Percentiles rank a stretch among this genome's conserved stretches.
phyloP scores from a whole-genome alignment of 2,113 vertebrate species.

The Salminus brasiliensis region DNA sequence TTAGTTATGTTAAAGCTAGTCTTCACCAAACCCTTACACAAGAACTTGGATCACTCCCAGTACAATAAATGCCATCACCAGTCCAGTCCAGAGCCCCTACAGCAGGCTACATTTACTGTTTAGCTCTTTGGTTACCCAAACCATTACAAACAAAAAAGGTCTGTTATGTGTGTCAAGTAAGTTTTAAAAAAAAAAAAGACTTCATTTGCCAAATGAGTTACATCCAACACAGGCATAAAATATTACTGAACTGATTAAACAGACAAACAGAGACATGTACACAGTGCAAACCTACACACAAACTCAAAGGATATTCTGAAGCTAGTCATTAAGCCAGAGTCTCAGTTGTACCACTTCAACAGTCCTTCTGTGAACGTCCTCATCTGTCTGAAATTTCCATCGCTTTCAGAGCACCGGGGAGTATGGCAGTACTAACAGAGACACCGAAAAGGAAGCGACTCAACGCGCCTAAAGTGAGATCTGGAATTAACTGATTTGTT shows the following conservation, averaged over 20 bases:
- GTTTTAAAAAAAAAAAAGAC: conserved; percentile 18
- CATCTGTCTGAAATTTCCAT: background rate
- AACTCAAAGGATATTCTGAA: conserved; percentile 14
- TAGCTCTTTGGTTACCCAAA: conserved; percentile 76
- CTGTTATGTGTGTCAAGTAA: conserved; percentile 41
- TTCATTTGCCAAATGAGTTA: conserved; percentile 19
- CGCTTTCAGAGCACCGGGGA: background rate
- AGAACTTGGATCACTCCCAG: conserved; percentile 9
- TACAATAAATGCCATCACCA: conserved; percentile 46
- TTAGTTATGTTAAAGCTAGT: conserved; percentile 60
- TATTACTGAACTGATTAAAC: conserved; percentile 47
- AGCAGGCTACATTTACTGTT: conserved; percentile 64
- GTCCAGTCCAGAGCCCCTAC: conserved; percentile 53
- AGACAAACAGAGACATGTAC: conserved; percentile 31
- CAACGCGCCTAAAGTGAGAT: background rate
- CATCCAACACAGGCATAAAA: conserved; percentile 32
- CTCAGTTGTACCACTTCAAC: background rate
- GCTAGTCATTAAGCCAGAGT: conserved; percentile 14
- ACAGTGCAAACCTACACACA: conserved; percentile 52
- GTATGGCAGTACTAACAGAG: background rate
- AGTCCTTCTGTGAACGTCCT: background rate
- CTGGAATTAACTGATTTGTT: background rate
- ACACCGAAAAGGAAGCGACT: background rate
- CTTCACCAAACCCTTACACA: conserved; percentile 23
- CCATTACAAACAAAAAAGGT: conserved; percentile 47